Conservation (phyloP, 2,113 vertebrate genomes). For the Cyanistes caeruleus region DNA sequence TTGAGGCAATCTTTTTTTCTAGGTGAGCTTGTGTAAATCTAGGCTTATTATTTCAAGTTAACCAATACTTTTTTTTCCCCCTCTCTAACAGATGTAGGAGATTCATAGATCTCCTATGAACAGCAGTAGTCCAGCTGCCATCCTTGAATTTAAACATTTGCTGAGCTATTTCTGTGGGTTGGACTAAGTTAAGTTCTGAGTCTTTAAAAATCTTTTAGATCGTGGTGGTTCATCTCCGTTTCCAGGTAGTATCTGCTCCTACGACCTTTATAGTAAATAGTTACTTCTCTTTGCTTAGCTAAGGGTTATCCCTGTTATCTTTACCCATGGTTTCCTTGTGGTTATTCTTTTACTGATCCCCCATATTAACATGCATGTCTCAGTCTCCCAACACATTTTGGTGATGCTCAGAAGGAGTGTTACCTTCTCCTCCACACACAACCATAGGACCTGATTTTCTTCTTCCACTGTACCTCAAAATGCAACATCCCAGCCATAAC, state of each 20-base stretch:
- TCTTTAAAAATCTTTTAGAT: background rate
- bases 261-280: background rate
- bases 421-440: background rate
- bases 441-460: background rate
- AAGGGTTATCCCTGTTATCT: background rate
- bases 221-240: background rate
- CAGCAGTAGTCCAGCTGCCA: background rate
- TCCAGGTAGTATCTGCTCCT: background rate
- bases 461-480: background rate
- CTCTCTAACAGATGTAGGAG: background rate
- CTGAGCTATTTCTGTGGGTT: background rate
- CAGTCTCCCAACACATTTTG: accelerated
- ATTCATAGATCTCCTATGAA: background rate
- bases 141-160: background rate
- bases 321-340: background rate
- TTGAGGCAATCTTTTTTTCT: background rate
- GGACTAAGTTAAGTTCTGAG: background rate
- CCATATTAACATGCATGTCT: accelerated
- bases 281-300: background rate
- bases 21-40: background rate
- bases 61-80: background rate
- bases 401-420: background rate
- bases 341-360: background rate
- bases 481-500: background rate
- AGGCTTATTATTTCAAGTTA: background rate